These are phyloP conservation scores for Dioctria linearis DNA, from an alignment of 2,888 invertebrate genomes.

Conservation along the genomic window DNA sequence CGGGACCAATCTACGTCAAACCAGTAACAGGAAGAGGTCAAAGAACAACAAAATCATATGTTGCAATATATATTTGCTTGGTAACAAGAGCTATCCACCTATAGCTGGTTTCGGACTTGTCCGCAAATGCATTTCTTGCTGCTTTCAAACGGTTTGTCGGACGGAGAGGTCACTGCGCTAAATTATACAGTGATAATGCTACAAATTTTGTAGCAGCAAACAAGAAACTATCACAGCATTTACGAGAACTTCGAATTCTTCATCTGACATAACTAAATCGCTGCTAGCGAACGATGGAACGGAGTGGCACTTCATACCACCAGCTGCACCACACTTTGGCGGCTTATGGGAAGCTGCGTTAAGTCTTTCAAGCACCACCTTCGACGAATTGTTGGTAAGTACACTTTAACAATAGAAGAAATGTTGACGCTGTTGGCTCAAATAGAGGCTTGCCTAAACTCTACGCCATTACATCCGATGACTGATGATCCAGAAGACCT, in stretches of 20 bases:
- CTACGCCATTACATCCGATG: neutral
- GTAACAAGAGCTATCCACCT: neutral
- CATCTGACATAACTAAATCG: neutral
- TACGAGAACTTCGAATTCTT: neutral
- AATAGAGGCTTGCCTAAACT: neutral
- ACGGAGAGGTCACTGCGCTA: neutral
- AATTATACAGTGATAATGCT: neutral
- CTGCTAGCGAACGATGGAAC: too few relatives aligned
- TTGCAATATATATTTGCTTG: neutral
- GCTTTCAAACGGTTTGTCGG: neutral
- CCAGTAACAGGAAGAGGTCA: neutral
- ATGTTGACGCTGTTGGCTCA: neutral
- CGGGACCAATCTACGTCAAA: neutral
- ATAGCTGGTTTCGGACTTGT: neutral
- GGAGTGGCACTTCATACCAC: too few relatives aligned
- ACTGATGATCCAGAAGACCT: neutral
- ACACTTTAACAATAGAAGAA: neutral
- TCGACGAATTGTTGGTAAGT: neutral
- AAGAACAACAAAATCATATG: neutral
- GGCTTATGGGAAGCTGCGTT: too few relatives aligned
- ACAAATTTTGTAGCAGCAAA: neutral
- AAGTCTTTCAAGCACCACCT: neutral
- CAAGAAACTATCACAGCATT: too few relatives aligned
- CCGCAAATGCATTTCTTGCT: neutral
- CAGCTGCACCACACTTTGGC: too few relatives aligned